Percentiles rank a stretch among this genome's conserved stretches.
Evolutionary conservation across 2,888 invertebrate species (phyloP).

Genomic region (Drosophila nigricruria): DNA sequence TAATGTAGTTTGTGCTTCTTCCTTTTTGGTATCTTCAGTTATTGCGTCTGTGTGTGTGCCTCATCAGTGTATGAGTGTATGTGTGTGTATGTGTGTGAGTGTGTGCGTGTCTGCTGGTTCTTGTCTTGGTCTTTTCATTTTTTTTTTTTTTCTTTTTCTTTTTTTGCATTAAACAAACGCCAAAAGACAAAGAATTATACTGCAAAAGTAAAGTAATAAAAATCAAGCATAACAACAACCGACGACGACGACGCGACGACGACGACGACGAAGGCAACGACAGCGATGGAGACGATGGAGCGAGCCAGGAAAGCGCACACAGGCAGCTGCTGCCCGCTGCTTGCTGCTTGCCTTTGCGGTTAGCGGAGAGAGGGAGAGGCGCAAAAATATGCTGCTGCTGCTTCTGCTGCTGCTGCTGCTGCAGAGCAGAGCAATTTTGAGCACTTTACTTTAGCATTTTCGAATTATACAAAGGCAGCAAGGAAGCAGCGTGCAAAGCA

Average conservation of each 20-base stretch:
- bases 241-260: slow-evolving; percentile 33
- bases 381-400: slow-evolving; percentile 44
- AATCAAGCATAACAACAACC: slow-evolving; percentile 72
- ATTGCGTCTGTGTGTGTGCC: slow-evolving; percentile 17
- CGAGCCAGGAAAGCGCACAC: slow-evolving; percentile 55
- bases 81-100: slow-evolving; percentile 16
- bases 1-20: slow-evolving; percentile 62
- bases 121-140: slow-evolving; percentile 42
- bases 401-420: slow-evolving; percentile 21
- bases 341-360: slow-evolving; percentile 36
- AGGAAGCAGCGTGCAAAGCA: slow-evolving; percentile 68
- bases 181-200: slow-evolving; percentile 78
- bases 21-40: slow-evolving; percentile 61
- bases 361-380: slow-evolving; percentile 23
- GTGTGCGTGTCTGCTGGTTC: slow-evolving; percentile 39
- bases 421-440: slow-evolving; percentile 72
- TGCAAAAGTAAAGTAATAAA: slow-evolving; percentile 77
- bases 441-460: slow-evolving; percentile 80
- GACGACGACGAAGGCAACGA: slow-evolving; percentile 14
- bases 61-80: slow-evolving; percentile 13
- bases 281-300: slow-evolving; percentile 32
- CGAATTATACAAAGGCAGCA: slow-evolving; percentile 52
- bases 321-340: slow-evolving; percentile 52
- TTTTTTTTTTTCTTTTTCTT: slow-evolving; percentile 28
- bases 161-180: slow-evolving; percentile 75